Evolutionary conservation across 2,113 vertebrate genomes (phyloP).

Genomic region (Plestiodon gilberti): DNA sequence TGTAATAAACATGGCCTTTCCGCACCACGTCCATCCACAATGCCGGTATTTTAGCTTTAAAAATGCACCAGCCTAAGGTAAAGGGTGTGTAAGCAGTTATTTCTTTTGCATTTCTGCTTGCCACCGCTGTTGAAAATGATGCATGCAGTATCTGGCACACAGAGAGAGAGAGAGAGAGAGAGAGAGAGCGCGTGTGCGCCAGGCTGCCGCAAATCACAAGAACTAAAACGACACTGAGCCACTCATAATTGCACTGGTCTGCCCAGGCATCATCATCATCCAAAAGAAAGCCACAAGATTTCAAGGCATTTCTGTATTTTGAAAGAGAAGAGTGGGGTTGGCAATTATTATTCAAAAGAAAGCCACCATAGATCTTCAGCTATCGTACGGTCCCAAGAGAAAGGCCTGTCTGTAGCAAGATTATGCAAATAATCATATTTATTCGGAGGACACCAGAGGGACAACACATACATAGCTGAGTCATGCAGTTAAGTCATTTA

Average conservation of each 20-base stretch:
- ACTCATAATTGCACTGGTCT: constrained; percentile 62
- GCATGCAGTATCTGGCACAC: constrained; percentile 42
- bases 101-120: constrained; percentile 50
- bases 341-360: too few species aligned
- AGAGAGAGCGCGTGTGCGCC: too few species aligned
- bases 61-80: neutral
- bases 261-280: constrained; percentile 33
- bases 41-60: constrained; percentile 30
- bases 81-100: neutral
- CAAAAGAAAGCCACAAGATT: neutral
- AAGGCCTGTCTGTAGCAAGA: neutral
- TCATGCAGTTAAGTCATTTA: neutral
- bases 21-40: neutral
- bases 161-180: neutral
- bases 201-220: constrained; percentile 45
- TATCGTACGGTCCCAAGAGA: constrained; percentile 36
- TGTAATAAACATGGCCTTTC: neutral
- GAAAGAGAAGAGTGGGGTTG: neutral
- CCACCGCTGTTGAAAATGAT: constrained; percentile 26
- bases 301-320: constrained; percentile 7
- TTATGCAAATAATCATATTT: constrained; percentile 9
- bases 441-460: constrained; percentile 9
- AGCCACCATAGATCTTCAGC: neutral
- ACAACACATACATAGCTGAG: constrained; percentile 12
- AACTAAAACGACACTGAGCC: constrained; percentile 27